These are phyloP conservation scores for Odontomyia ornata DNA, from an alignment of 2,888 invertebrate species.

Conservation along the genomic window DNA sequence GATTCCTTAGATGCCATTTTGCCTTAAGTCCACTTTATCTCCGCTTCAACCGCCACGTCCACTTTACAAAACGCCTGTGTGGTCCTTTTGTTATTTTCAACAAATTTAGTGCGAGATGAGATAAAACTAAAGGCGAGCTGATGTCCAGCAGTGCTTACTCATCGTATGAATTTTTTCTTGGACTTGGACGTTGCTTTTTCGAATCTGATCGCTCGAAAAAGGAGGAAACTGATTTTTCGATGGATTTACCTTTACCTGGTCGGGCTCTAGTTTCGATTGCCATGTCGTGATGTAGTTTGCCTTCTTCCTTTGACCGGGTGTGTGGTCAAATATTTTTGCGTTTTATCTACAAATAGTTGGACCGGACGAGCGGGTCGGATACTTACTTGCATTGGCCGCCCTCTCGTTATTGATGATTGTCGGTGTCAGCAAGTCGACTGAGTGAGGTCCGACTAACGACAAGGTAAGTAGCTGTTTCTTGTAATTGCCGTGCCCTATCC, in stretches of 20 bases:
- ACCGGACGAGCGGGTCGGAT: not conserved
- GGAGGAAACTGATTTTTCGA: slow-evolving; percentile 39
- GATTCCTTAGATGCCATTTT: slow-evolving; percentile 27
- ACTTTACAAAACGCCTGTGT: slow-evolving; percentile 47
- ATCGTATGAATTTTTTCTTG: slow-evolving; percentile 47
- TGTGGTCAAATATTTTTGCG: slow-evolving; percentile 49
- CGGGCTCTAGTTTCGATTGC: slow-evolving; percentile 47
- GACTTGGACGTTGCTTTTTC: not conserved
- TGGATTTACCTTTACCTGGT: slow-evolving; percentile 35
- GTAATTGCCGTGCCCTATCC: no score
- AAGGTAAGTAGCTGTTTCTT: no score
- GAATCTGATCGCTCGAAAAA: slow-evolving; percentile 7
- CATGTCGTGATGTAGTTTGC: not conserved
- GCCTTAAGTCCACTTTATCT: slow-evolving; percentile 40
- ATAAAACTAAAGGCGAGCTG: slow-evolving; percentile 48
- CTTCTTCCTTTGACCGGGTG: slow-evolving; percentile 38
- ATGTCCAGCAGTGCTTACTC: slow-evolving; percentile 50
- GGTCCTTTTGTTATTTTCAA: slow-evolving; percentile 51
- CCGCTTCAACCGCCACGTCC: slow-evolving; percentile 22
- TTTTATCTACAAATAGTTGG: slow-evolving; percentile 45
- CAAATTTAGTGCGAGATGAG: slow-evolving; percentile 48
- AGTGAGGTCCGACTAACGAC: not conserved
- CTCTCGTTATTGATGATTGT: slow-evolving; percentile 34
- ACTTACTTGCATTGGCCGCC: slow-evolving; percentile 3
- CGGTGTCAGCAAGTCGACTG: slow-evolving; percentile 12